Conservation (phyloP, 2,888 invertebrate genomes). For the Apamea epomidion region DNA sequence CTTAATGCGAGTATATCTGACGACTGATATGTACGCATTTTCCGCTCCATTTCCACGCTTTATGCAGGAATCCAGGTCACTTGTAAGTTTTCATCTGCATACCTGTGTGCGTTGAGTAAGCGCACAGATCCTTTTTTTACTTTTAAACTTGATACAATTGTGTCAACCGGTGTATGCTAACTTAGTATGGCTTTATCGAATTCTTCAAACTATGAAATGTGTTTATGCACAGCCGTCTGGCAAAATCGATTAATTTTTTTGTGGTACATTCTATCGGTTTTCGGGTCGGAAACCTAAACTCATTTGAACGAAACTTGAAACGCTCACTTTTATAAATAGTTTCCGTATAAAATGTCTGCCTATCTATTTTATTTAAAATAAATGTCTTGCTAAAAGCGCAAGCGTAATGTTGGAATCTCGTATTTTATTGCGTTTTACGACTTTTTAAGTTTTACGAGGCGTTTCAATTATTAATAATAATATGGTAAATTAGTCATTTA, state of each 20-base stretch:
- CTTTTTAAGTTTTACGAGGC: slow-evolving; percentile 9
- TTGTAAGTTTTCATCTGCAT: slow-evolving; percentile 50
- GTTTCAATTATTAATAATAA: background rate
- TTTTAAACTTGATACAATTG: slow-evolving; percentile 15
- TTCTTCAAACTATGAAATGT: slow-evolving; percentile 27
- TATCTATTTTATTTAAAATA: slow-evolving; percentile 36
- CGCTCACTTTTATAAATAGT: slow-evolving; percentile 59
- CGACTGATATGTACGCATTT: slow-evolving; percentile 33
- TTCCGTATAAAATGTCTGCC: slow-evolving; percentile 34
- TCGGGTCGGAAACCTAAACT: slow-evolving; percentile 78
- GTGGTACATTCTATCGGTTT: slow-evolving; percentile 71
- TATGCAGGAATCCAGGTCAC: slow-evolving; percentile 52
- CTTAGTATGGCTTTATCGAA: slow-evolving; percentile 28
- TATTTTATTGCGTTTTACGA: slow-evolving; percentile 24
- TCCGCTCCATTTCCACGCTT: slow-evolving; percentile 54
- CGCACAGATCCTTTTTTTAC: slow-evolving; percentile 15
- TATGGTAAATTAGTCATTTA: slow-evolving; percentile 14
- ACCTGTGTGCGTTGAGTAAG: slow-evolving; percentile 29
- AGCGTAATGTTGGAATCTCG: slow-evolving; percentile 12
- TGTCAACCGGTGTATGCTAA: background rate
- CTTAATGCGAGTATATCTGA: slow-evolving; percentile 10
- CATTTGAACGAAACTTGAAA: slow-evolving; percentile 72
- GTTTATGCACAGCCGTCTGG: slow-evolving; percentile 68
- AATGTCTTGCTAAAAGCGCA: slow-evolving; percentile 1
- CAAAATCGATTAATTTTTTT: slow-evolving; percentile 78